Percentiles rank a stretch among this genome's conserved stretches.
Conservation (phyloP, 2,797 vertebrate genomes). For the Phalloptychus januarius region DNA sequence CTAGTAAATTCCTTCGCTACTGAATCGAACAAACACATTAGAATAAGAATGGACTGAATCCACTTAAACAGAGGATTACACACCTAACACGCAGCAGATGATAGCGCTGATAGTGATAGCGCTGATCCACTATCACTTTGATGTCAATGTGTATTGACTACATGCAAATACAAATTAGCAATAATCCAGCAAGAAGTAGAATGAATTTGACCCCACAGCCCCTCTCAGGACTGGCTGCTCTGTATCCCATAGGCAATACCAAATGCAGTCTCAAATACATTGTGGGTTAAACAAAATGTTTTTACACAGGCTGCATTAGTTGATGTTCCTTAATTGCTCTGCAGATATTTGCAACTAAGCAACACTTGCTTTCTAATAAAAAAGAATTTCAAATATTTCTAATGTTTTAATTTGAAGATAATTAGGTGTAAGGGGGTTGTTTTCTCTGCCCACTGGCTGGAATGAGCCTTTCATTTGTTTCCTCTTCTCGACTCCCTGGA, state of each 20-base stretch:
- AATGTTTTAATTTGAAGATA: conserved; percentile 57
- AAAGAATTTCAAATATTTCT: conserved; percentile 29
- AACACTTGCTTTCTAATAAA: conserved; percentile 1
- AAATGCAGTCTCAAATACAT: conserved; percentile 59
- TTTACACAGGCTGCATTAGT: not conserved
- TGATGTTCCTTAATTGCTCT: not conserved
- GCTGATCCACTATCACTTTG: conserved; percentile 73
- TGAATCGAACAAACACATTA: conserved; percentile 14
- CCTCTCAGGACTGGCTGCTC: conserved; percentile 45
- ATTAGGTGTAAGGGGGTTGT: conserved; percentile 58
- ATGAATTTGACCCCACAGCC: conserved; percentile 72
- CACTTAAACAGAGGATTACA: conserved; percentile 73
- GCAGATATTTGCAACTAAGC: conserved; percentile 5
- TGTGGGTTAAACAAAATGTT: conserved; percentile 38
- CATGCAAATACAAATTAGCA: conserved; percentile 76
- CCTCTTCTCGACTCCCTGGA: conserved; percentile 48
- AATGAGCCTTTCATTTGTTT: conserved; percentile 48
- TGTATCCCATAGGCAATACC: conserved; percentile 46
- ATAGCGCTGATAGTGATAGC: no score
- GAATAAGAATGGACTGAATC: conserved; percentile 65
- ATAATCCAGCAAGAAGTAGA: conserved; percentile 55
- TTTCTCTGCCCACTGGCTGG: conserved; percentile 40
- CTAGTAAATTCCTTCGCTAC: not conserved
- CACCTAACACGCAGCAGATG: conserved; percentile 60
- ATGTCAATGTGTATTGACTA: conserved; percentile 69